A percentile compares a stretch with the other conserved stretches of the same genome.
phyloP scores from a whole-genome alignment of 2,888 invertebrate species.

The Campopleginae sp. region DNA sequence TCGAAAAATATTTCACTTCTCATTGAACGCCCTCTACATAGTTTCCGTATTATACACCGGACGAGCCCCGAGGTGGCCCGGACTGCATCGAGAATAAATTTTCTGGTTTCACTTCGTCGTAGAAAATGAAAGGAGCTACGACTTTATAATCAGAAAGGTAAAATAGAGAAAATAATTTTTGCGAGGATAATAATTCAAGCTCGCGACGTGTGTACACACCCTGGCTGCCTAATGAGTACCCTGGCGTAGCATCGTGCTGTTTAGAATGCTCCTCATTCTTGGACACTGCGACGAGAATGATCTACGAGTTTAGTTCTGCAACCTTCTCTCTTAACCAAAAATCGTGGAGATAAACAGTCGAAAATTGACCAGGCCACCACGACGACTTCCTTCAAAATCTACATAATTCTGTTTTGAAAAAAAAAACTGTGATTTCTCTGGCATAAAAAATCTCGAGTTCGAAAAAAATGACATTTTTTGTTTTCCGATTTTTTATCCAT shows the following conservation, averaged over 20 bases:
- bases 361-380: conserved; percentile 21
- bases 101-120: conserved; percentile 15
- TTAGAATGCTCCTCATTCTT: conserved; percentile 72
- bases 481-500: background rate
- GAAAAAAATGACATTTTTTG: background rate
- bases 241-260: conserved; percentile 56
- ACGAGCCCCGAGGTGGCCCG: conserved; percentile 53
- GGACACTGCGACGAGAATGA: conserved; percentile 44
- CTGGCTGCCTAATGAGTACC: conserved; percentile 74
- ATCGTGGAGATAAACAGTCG: background rate
- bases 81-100: conserved; percentile 56
- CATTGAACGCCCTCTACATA: background rate
- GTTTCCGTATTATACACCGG: conserved; percentile 30
- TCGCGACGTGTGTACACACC: conserved; percentile 40
- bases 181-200: conserved; percentile 57
- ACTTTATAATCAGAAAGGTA: conserved; percentile 36
- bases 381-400: background rate
- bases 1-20: background rate
- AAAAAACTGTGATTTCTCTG: background rate
- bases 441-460: background rate
- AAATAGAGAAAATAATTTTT: conserved; percentile 48
- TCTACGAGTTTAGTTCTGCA: conserved; percentile 55
- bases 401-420: background rate
- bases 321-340: conserved; percentile 43
- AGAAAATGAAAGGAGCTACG: conserved; percentile 34